phyloP scores from a whole-genome alignment of 2,113 vertebrate species.

The Puntigrus tetrazona region DNA sequence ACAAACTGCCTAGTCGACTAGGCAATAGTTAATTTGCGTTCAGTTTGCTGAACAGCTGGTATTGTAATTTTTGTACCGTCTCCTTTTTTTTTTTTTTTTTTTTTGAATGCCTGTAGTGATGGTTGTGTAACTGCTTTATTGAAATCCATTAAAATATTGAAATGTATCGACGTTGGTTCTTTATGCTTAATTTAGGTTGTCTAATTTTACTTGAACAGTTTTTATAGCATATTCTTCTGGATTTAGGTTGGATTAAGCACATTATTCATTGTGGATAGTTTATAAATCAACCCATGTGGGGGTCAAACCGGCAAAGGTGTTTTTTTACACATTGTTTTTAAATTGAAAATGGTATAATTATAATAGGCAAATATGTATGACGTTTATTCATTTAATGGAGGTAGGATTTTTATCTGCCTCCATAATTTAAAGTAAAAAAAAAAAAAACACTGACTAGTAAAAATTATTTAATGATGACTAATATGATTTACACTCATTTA shows the following conservation, averaged over 20 bases:
- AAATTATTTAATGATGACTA: no score
- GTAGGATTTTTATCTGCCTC: no score
- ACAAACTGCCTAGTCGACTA: constrained; percentile 47
- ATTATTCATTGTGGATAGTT: neutral
- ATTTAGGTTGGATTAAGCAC: neutral
- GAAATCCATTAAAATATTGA: constrained; percentile 70
- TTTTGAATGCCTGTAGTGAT: constrained; percentile 50
- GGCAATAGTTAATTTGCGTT: neutral
- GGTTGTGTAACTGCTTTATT: constrained; percentile 58
- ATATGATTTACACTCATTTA: neutral
- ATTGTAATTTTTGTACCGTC: constrained; percentile 44
- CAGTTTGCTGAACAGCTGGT: constrained; percentile 38
- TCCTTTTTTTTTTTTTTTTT: no score
- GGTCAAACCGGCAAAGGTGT: neutral
- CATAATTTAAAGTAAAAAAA: no score
- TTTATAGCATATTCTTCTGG: neutral
- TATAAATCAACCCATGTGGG: neutral
- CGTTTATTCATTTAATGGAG: no score
- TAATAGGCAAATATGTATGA: no score
- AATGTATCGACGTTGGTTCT: neutral
- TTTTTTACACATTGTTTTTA: neutral
- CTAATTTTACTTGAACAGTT: neutral
- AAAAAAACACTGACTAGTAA: no score
- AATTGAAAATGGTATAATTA: neutral
- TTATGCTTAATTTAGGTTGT: neutral